Evolutionary conservation across 2,888 invertebrate species (phyloP), one percentile per base, ranked within the genome.

Genomic region (Amphimallon solstitiale): DNA sequence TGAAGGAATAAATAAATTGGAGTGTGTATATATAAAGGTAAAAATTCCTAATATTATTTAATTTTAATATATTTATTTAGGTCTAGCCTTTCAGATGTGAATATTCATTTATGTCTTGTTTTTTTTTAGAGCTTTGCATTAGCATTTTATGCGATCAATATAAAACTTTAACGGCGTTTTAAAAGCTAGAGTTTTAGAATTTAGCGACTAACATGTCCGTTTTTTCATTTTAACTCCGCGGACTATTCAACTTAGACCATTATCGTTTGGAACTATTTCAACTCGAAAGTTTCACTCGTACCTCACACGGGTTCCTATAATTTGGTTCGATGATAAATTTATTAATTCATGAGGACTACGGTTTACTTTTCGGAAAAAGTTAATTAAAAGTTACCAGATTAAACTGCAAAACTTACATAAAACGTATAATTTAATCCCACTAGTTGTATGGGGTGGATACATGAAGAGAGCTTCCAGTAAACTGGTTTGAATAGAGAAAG

Each of bases 351-450:
- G 35, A 17, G 17, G 52, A 52, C 37, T 52, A 37, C 37, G 6
- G 52, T 21, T 48, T 48, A 48, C 48, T 37, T n/a, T 52, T 38
- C 19, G 17, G 52, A 52, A 52, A 52, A 52, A 52, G 52, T 52
- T 52, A 52, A 52, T 52, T 52, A 52, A 52, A 52, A 52, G 37
- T 38, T 38, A 12, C 52, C 37, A 19, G 35, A 52, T 52, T 38
- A 38, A 52, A 52, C 38, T 37, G 19, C n/a, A 34, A 29, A 52
- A 52, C 37, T 52, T 52, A 38, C 37, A 12, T n/a, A 37, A 52
- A 38, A 17, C 10, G 52, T 52, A 19, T 19, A 52, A 52, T 52
- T 52, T 52, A 37, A 52, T 37, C 37, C 14, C 19, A 15, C 10
- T 35, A 35, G 35, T 52, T 52, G 5, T 37, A 52, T 17, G 37